phyloP scores from a whole-genome alignment of 2,888 invertebrate species.

The Agrenia bidenticulata region DNA sequence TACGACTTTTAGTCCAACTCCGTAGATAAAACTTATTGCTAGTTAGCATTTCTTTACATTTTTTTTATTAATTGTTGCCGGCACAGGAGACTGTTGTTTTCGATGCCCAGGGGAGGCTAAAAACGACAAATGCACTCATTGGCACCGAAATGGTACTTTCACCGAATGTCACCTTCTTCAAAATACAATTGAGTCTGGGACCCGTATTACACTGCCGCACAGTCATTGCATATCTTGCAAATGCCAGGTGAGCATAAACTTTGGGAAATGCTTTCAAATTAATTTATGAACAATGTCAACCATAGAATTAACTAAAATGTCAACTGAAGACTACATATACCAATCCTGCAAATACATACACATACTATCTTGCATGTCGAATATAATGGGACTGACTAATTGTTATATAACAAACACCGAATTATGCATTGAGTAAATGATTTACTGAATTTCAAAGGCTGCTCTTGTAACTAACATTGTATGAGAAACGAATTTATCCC shows the following conservation, averaged over 20 bases:
- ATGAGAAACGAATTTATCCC: too few relatives aligned
- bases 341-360: not conserved
- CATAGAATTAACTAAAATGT: not conserved
- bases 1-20: too few relatives aligned
- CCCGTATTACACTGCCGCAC: conserved; percentile 58
- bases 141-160: conserved; percentile 57
- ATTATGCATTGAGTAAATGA: too few relatives aligned
- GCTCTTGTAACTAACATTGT: too few relatives aligned
- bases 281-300: too few relatives aligned
- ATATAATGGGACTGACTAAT: too few relatives aligned
- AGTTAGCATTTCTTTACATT: too few relatives aligned
- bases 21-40: too few relatives aligned
- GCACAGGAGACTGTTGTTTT: conserved; percentile 70
- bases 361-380: not conserved
- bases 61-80: too few relatives aligned
- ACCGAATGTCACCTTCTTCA: conserved; percentile 65
- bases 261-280: too few relatives aligned
- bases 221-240: conserved; percentile 71
- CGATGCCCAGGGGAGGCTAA: conserved; percentile 62
- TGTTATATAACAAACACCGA: too few relatives aligned
- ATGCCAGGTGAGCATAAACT: conserved; percentile 66
- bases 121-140: conserved; percentile 53
- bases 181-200: conserved; percentile 55
- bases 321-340: not conserved
- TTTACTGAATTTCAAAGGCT: too few relatives aligned